Percentiles rank a stretch among this genome's conserved stretches.
Evolutionary conservation across 2,888 invertebrate genomes (phyloP).

Genomic region (Metellina segmentata): DNA sequence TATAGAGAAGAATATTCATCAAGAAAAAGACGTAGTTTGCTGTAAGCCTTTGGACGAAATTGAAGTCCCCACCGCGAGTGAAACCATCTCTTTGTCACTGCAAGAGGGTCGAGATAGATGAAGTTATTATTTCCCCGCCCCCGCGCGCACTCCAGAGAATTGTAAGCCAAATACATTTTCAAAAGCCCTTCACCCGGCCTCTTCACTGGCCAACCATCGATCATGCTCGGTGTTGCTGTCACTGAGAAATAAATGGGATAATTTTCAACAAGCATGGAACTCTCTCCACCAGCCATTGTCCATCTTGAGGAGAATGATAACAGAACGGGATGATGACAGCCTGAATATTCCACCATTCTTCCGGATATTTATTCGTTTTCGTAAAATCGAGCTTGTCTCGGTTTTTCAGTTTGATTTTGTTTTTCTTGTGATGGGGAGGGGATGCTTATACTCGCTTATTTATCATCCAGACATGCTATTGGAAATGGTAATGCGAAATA

Average conservation of each 20-base stretch:
- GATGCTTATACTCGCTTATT: too few relatives aligned
- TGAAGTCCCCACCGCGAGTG: background rate
- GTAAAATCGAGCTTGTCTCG: too few relatives aligned
- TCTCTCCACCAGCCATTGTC: slow-evolving; percentile 10
- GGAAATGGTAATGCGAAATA: too few relatives aligned
- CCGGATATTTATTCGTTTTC: background rate
- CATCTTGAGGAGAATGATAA: slow-evolving; percentile 17
- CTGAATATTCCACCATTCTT: background rate
- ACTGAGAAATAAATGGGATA: slow-evolving; percentile 30
- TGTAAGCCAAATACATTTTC: slow-evolving; percentile 22
- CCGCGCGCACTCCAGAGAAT: background rate
- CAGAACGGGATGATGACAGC: slow-evolving; percentile 1
- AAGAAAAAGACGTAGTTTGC: background rate
- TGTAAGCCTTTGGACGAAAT: background rate
- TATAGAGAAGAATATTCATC: background rate
- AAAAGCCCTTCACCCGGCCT: background rate
- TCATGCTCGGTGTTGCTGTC: slow-evolving; percentile 17
- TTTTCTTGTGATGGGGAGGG: too few relatives aligned
- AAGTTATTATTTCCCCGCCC: background rate
- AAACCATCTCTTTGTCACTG: background rate
- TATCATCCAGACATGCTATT: too few relatives aligned
- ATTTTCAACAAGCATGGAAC: slow-evolving; percentile 18
- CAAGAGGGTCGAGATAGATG: background rate
- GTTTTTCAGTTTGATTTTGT: background rate
- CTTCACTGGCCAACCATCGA: background rate